Base-by-base conservation (phyloP, 2,888 invertebrate species). In the Cheilosia grossa region DNA sequence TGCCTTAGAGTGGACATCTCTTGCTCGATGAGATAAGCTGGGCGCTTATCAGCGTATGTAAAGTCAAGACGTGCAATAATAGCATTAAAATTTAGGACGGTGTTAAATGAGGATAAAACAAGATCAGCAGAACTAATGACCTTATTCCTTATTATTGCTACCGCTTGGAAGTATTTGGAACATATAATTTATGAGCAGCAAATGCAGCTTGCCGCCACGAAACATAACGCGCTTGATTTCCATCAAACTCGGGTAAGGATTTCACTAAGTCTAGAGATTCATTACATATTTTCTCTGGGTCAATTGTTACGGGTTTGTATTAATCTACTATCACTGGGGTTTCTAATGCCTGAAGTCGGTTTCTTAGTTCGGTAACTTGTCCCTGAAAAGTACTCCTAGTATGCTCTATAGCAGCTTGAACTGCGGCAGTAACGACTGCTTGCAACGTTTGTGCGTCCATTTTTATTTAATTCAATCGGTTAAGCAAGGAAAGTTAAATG, bases 1-100 rank as follows among this genome's bases (percentile, higher is more conserved):
- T 87, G 85, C 40, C 80, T 73, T 1, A 87, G 61, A 13, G 79
- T 85, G 1, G 77, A 77, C n/a, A 86, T 49, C 27, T 87, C 79
- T 21, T 83, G 83, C 33, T 82, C 78, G 5, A 67, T 58, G 4
- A 78, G 47, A 51, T 81, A 73, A 24, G 78, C 58, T 7, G 75
- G 78, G 7, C 85, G 72, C 42, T 85, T 87, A 49, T 87, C 77
- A 4, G 66, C 80, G 21, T 74, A 87, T 4, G 82, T 77, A 30
- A 87, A 87, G 30, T 87, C 82, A 24, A 87, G 17, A 13, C 85
- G 49, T 40, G 40, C 13, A 7, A 40, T 40, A 15, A 40, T 40
- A 27, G 24, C 24, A 27, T 27, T 6, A 15, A 40, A 40, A 15
- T 40, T 40, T 0, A 40, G 13, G 15, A 40, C 40, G 3, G 15